phyloP scores from a whole-genome alignment of 2,888 invertebrate species.

The Harpalus rufipes region DNA sequence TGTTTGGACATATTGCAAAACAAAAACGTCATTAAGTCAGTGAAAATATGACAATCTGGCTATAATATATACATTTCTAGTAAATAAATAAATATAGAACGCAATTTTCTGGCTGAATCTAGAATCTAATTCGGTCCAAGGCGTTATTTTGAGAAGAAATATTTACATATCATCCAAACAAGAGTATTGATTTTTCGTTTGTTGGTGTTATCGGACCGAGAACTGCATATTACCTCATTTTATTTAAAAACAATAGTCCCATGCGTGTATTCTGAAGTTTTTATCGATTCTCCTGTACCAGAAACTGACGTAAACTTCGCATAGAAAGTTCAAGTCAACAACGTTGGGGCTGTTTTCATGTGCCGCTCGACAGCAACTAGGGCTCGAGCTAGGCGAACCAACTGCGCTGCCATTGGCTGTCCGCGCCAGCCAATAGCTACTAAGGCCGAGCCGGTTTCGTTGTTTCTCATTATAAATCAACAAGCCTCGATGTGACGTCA shows the following conservation, averaged over 20 bases:
- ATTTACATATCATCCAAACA: conserved; percentile 30
- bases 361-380: conserved; percentile 37
- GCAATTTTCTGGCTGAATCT: conserved; percentile 42
- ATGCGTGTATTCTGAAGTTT: conserved; percentile 52
- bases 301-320: conserved; percentile 48
- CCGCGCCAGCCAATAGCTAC: conserved; percentile 71
- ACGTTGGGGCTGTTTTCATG: conserved; percentile 25
- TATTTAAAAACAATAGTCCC: conserved; percentile 54
- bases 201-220: conserved; percentile 10
- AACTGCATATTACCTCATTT: conserved; percentile 36
- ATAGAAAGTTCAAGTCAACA: conserved; percentile 58
- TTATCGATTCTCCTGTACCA: conserved; percentile 56
- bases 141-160: conserved; percentile 60
- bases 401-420: conserved; percentile 69
- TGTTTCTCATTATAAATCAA: conserved; percentile 77
- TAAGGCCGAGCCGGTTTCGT: conserved; percentile 74
- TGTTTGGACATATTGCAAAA: too few relatives aligned
- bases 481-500: conserved; percentile 76
- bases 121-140: conserved; percentile 40
- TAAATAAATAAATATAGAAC: conserved; percentile 49
- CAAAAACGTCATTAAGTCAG: too few relatives aligned
- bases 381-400: conserved; percentile 47
- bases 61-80: neutral
- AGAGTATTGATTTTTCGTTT: conserved; percentile 55
- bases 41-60: neutral